Evolutionary conservation across 2,113 vertebrate genomes (phyloP), one percentile per base, ranked within the genome.

Genomic region (Tor tambroides): DNA sequence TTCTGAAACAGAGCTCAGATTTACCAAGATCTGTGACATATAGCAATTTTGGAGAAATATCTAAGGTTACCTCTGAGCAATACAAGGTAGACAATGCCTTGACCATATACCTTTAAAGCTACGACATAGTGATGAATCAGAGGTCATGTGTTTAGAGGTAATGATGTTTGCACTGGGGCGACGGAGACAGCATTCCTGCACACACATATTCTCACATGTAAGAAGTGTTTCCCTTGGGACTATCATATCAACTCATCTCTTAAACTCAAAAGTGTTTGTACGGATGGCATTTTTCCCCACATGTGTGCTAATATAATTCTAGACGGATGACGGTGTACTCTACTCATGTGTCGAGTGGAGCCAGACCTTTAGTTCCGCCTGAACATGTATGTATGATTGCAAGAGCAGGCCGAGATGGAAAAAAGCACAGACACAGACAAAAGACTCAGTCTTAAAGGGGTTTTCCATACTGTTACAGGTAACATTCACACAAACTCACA

Each of bases 291-390:
- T 83, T 83, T 83, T 4, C 43, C 61, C 23, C 65, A 41, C 49
- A 84, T 41, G 77, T 77, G 51, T 19, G 51, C 65, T 71, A 83
- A 86, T 87, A 84, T 85, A 67, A 86, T 77, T 75, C 85, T 77
- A 72, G 78, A 82, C 74, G 65, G 82, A 83, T 87, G 85, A 88
- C 41, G 85, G 69, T 9, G 77, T 78, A 2, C 69, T 61, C 80
- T 88, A 59, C 85, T 90, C 88, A 89, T 87, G 79, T 89, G 83
- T 87, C 88, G 26, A 26, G 69, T 87, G 88, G 88, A 89, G 88
- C 88, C 88, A 83, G 63, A 10, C 69, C 88, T 87, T 89, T 89
- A 85, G 88, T 89, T 89, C 83, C 86, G 83, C 86, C 49, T 87
- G 59, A 28, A 63, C 83, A 72, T 82, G 84, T 59, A 59, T 83